Conservation (phyloP, 2,888 invertebrate species). For the Chelonus formosanus region DNA sequence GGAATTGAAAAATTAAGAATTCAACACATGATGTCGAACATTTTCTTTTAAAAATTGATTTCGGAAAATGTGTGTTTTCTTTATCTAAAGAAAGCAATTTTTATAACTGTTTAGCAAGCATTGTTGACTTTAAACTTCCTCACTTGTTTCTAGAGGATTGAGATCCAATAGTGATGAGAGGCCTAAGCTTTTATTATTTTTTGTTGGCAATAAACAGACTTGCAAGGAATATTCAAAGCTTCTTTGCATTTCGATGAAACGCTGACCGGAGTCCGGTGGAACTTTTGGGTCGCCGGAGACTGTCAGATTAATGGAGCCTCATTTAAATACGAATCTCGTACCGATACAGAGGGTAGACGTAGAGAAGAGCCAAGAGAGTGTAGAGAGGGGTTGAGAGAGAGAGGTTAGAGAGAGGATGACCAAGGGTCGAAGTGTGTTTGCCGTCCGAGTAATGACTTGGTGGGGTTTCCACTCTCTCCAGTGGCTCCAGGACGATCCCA, state of each 20-base stretch:
- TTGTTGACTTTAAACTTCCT: too few species aligned
- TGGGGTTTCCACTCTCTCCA: conserved; percentile 49
- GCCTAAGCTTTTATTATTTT: conserved; percentile 27
- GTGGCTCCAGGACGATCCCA: conserved; percentile 35
- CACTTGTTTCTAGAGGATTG: too few species aligned
- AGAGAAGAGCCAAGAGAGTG: conserved; percentile 29
- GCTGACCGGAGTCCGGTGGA: conserved; percentile 58
- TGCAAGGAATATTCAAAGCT: conserved; percentile 47
- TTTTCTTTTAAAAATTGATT: too few species aligned
- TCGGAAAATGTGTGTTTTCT: too few species aligned
- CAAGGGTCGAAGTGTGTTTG: conserved; percentile 64
- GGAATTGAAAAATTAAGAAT: too few species aligned
- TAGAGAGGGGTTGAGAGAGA: conserved; percentile 24
- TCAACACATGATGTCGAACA: too few species aligned
- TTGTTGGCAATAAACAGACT: conserved; percentile 33
- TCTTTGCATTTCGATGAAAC: conserved; percentile 51
- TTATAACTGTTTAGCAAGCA: too few species aligned
- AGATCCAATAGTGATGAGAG: too few species aligned
- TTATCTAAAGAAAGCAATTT: too few species aligned
- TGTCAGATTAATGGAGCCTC: conserved; percentile 62
- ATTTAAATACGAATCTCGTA: conserved; percentile 66
- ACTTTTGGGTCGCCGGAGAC: conserved; percentile 58
- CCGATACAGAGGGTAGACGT: conserved; percentile 54
- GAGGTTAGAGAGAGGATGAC: conserved; percentile 51
- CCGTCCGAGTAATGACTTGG: conserved; percentile 64